Evolutionary conservation across 2,888 invertebrate species (phyloP), one percentile per base, ranked within the genome.

Genomic region (Eustalomyia histrio): DNA sequence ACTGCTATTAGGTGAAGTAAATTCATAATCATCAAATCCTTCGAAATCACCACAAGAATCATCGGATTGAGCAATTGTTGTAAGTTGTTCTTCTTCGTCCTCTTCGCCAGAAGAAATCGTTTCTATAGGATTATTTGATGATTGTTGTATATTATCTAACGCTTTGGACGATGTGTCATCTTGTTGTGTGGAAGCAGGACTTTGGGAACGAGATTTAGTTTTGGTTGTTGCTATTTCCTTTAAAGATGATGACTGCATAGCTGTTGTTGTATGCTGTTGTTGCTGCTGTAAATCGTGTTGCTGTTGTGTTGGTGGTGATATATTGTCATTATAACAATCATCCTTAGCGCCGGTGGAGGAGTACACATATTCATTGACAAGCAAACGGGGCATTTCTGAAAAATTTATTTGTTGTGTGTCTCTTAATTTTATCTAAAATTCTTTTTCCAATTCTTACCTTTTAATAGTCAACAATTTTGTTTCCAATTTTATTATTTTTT

Each of bases 51-150:
- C 58, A 18, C 33, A 39, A 39, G 14, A 47, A 24, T 68, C 79
- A 24, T 63, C 63, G 0, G 78, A 79, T 3, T 50, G 61, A 17
- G 72, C 57, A 57, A 57, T 71, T 35, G 63, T 12, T 1, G 50
- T 57, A 53, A 6, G 29, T 29, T 68, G 29, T 60, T 58, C 73
- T 8, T 33, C 64, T 17, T 52, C 74, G 0, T 75, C 83, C 0
- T 81, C 80, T 63, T 79, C 82, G 53, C 80, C 80, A 39, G 80
- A 80, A 1, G 80, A 83, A 50, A 84, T 82, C 14, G 79, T 72
- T 50, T 82, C 79, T 61, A 83, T 73, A 29, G 75, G 17, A 12
- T 52, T 8, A 0, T 2, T 14, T 57, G 17, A 14, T 14, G 18
- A 10, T 16, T 17, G 12, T 14, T 33, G 21, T 33, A 35, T 29